A percentile compares a stretch with the other conserved stretches of the same genome.
These are phyloP conservation scores for Bettongia penicillata DNA, from an alignment of 2,113 vertebrate species.

Conservation along the genomic window DNA sequence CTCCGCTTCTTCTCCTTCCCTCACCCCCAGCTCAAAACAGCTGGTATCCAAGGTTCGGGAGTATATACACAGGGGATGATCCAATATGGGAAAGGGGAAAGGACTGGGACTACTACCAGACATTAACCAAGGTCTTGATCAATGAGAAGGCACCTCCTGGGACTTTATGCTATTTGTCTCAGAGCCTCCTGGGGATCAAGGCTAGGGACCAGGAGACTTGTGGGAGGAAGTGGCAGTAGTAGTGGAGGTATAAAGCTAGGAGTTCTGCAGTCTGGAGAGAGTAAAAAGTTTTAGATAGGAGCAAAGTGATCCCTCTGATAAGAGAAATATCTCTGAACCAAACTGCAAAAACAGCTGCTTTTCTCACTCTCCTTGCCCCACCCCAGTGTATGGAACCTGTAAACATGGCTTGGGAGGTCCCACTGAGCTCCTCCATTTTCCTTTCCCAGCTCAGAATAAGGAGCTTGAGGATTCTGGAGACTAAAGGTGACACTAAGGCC, in stretches of 20 bases:
- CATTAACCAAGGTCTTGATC: background rate
- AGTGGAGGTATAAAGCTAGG: background rate
- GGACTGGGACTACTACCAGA: background rate
- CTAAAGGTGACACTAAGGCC: background rate
- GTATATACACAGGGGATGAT: background rate
- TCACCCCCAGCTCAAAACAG: background rate
- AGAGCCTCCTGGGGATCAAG: background rate
- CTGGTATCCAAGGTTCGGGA: background rate
- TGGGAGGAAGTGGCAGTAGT: background rate
- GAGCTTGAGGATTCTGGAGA: background rate
- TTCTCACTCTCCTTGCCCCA: too few species aligned
- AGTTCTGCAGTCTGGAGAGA: too few species aligned
- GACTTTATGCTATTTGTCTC: too few species aligned
- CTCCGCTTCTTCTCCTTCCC: too few species aligned
- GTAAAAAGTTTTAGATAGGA: too few species aligned
- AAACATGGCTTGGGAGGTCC: background rate
- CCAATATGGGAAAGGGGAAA: background rate
- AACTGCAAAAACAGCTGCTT: background rate
- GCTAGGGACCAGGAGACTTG: too few species aligned
- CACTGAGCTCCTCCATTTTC: background rate
- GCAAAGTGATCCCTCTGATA: too few species aligned
- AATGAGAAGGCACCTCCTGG: background rate
- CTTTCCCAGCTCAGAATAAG: background rate
- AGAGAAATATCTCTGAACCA: background rate
- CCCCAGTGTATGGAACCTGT: too few species aligned